Conservation (phyloP, 2,888 invertebrate genomes). For the Rapana venosa region DNA sequence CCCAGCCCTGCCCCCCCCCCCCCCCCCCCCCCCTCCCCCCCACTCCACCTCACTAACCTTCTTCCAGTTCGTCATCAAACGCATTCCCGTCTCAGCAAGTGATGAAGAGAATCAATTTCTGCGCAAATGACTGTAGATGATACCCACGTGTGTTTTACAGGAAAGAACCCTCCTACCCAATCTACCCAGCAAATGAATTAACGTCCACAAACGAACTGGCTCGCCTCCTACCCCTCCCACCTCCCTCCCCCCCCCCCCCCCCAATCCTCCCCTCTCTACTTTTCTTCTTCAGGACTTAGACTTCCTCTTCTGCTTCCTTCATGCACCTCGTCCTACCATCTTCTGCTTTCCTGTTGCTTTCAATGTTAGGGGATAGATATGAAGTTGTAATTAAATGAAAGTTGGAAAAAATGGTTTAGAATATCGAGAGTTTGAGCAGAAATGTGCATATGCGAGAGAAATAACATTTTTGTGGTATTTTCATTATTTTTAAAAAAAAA, state of each 20-base stretch:
- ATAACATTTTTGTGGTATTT: background rate
- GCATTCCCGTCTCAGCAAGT: conserved; percentile 16
- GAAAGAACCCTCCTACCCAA: background rate
- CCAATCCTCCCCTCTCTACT: background rate
- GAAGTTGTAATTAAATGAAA: no score
- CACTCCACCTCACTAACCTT: background rate
- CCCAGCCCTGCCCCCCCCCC: background rate
- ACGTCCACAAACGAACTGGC: background rate
- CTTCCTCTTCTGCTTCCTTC: background rate
- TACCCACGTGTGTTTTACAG: conserved; percentile 3
- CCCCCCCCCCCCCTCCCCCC: background rate
- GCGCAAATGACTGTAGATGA: conserved; percentile 16
- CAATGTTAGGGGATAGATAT: no score
- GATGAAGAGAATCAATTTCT: background rate
- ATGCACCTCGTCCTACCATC: background rate
- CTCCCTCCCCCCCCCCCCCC: background rate
- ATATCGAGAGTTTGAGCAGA: no score
- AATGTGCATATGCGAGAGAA: no score
- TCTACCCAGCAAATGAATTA: conserved; percentile 18
- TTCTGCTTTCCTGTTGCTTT: background rate
- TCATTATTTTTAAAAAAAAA: background rate
- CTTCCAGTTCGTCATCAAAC: background rate
- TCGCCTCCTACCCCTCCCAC: background rate
- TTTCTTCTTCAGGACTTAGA: background rate
- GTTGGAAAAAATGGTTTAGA: no score